Conservation (phyloP, 1,140 invertebrate species). For the Coptotermes formosanus region DNA sequence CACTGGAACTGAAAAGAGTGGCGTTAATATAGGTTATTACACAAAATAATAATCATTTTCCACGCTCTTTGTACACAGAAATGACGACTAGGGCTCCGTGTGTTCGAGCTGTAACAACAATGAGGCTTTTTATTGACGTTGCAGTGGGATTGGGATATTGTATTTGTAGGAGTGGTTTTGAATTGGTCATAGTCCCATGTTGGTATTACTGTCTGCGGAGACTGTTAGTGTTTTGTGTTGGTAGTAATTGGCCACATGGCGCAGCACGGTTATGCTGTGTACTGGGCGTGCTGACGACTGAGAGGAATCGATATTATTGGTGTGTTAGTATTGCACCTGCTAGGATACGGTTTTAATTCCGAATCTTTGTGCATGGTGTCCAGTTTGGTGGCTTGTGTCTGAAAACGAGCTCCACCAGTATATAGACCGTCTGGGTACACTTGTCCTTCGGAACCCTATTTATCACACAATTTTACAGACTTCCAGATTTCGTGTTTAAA, state of each 20-base stretch:
- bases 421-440: no score
- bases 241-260: not conserved
- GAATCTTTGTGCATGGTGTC: not conserved
- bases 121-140: not conserved
- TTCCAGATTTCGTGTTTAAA: no score
- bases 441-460: no score
- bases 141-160: not conserved
- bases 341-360: not conserved
- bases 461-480: no score
- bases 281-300: not conserved
- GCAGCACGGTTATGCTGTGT: not conserved
- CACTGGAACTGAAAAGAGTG: not conserved
- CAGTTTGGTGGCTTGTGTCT: no score
- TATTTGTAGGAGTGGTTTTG: no score
- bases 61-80: not conserved
- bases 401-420: no score
- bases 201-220: not conserved
- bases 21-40: not conserved
- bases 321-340: not conserved
- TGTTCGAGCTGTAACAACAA: not conserved
- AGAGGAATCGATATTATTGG: not conserved
- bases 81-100: not conserved
- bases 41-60: not conserved
- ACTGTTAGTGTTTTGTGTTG: not conserved
- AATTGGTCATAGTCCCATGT: not conserved